Percentiles rank a stretch among this genome's conserved stretches.
These are phyloP conservation scores for Sialis fuliginosa DNA, from an alignment of 2,888 invertebrate species.

Conservation along the genomic window DNA sequence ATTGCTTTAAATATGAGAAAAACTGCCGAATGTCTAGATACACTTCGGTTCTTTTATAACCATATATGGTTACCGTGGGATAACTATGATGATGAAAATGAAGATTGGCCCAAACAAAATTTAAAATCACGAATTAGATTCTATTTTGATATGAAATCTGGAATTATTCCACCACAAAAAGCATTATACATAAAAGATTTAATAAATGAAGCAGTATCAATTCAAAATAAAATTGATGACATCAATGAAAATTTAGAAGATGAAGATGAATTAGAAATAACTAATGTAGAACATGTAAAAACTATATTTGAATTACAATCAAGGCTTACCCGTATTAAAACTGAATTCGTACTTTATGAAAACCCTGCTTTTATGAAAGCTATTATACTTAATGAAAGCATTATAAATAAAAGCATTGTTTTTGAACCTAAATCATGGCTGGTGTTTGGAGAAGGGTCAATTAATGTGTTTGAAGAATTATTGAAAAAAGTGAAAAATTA, in stretches of 20 bases:
- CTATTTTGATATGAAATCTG: constrained; percentile 37
- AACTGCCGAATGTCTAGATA: constrained; percentile 45
- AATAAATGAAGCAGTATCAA: constrained; percentile 32
- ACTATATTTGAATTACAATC: constrained; percentile 35
- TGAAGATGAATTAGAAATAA: constrained; percentile 18
- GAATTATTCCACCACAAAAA: constrained; percentile 28
- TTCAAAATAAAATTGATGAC: constrained; percentile 28
- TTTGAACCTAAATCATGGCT: constrained; percentile 20
- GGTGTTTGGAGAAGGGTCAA: constrained; percentile 27
- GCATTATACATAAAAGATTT: constrained; percentile 32
- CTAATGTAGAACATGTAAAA: constrained; percentile 19
- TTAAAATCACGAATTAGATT: constrained; percentile 33
- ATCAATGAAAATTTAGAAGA: constrained; percentile 25
- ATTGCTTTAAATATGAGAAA: constrained; percentile 34
- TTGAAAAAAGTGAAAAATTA: constrained; percentile 24
- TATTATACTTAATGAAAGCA: constrained; percentile 20
- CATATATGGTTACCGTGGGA: constrained; percentile 58
- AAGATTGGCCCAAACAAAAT: constrained; percentile 37
- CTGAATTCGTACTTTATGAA: constrained; percentile 38
- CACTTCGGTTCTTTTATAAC: constrained; percentile 45
- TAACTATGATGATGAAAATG: constrained; percentile 38
- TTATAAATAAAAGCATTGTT: constrained; percentile 14
- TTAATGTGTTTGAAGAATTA: constrained; percentile 27
- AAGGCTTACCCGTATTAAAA: constrained; percentile 34
- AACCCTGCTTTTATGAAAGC: constrained; percentile 34